Evolutionary conservation across 2,113 vertebrate species (phyloP).

Genomic region (Mobula hypostoma): DNA sequence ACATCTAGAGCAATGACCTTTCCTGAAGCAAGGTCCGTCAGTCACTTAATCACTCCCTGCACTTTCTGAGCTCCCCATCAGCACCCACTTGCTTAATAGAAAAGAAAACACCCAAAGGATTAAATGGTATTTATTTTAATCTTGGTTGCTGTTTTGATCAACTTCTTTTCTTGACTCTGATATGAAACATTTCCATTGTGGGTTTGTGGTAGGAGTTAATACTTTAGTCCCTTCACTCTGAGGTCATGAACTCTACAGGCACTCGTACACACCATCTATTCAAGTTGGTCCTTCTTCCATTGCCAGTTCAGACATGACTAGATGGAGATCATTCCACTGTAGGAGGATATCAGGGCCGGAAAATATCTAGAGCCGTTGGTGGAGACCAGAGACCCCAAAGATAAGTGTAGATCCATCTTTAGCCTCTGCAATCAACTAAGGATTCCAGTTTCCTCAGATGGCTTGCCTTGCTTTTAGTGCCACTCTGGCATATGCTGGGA

Average conservation of each 20-base stretch:
- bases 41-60: neutral
- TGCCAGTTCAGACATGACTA: neutral
- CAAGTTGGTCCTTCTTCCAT: neutral
- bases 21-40: neutral
- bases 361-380: neutral
- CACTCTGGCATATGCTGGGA: neutral
- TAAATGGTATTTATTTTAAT: neutral
- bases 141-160: neutral
- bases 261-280: neutral
- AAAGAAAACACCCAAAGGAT: neutral
- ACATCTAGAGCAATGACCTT: neutral
- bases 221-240: neutral
- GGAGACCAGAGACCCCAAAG: neutral
- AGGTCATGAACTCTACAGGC: neutral
- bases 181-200: neutral
- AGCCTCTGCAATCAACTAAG: neutral
- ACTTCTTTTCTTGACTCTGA: neutral
- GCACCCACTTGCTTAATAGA: neutral
- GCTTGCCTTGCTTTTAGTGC: neutral
- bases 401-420: neutral
- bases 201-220: neutral
- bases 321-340: neutral
- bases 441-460: neutral
- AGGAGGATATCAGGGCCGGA: neutral
- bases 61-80: too few relatives aligned